phyloP scores from a whole-genome alignment of 2,888 invertebrate genomes.

The Arctia plantaginis region DNA sequence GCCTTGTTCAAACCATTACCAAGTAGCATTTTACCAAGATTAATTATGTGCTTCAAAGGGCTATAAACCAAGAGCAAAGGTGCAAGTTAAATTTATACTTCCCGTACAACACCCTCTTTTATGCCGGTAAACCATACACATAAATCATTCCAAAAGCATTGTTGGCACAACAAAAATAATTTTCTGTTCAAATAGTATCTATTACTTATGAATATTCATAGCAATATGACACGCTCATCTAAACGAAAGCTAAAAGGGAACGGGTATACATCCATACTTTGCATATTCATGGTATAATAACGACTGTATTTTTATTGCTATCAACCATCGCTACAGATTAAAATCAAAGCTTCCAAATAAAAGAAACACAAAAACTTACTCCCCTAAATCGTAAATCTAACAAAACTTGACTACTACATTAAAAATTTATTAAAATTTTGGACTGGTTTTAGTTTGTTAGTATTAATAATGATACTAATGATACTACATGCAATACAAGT shows the following conservation, averaged over 20 bases:
- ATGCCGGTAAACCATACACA: slow-evolving; percentile 18
- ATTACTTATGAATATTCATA: slow-evolving; percentile 13
- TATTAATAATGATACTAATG: no score
- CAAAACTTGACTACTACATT: background rate
- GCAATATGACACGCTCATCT: slow-evolving; percentile 8
- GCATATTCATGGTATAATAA: background rate
- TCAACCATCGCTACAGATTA: background rate
- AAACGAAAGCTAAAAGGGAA: background rate
- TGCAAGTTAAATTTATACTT: slow-evolving; percentile 16
- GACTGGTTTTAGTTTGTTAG: background rate
- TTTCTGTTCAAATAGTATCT: slow-evolving; percentile 16
- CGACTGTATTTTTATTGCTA: background rate
- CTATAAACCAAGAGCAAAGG: slow-evolving; percentile 7
- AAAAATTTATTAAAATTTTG: background rate
- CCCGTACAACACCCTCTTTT: slow-evolving; percentile 12
- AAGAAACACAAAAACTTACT: background rate
- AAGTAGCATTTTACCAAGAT: background rate
- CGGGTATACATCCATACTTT: background rate
- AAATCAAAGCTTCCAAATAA: background rate
- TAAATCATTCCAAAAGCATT: slow-evolving; percentile 19
- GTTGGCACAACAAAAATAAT: slow-evolving; percentile 16
- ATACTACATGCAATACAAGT: background rate
- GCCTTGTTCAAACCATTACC: background rate
- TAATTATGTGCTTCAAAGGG: slow-evolving; percentile 4
- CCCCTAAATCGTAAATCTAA: background rate